Conservation (phyloP, 2,888 invertebrate species). For the Taenaris catops region DNA sequence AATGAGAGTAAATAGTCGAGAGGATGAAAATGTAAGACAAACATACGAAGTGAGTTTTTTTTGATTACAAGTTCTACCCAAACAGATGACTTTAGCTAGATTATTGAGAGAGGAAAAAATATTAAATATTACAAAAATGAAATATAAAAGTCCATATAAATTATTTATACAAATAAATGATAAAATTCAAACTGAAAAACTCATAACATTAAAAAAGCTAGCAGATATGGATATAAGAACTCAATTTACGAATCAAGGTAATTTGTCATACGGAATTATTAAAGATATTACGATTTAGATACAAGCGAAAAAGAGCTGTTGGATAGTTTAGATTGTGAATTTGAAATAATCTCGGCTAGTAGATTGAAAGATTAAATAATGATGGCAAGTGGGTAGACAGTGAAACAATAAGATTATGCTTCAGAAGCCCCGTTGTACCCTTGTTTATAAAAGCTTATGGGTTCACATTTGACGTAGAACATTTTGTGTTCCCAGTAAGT, state of each 20-base stretch:
- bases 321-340: not conserved
- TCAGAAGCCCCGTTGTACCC: not conserved
- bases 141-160: too few species aligned
- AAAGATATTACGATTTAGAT: too few species aligned
- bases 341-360: not conserved
- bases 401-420: not conserved
- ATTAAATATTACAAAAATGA: constrained; percentile 2
- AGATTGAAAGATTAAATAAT: not conserved
- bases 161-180: too few species aligned
- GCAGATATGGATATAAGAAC: too few species aligned
- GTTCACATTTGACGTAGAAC: not conserved
- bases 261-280: too few species aligned
- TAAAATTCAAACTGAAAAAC: too few species aligned
- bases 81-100: constrained; percentile 9
- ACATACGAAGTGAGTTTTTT: not conserved
- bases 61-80: not conserved
- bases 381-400: not conserved
- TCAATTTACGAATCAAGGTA: too few species aligned
- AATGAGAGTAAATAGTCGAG: too few species aligned
- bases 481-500: not conserved
- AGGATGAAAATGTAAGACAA: too few species aligned
- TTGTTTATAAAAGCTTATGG: not conserved
- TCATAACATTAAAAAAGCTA: too few species aligned
- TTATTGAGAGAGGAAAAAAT: constrained; percentile 7
- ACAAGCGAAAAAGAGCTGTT: not conserved